Conservation (phyloP, 2,113 vertebrate species). For the Dicrurus megarhynchus region DNA sequence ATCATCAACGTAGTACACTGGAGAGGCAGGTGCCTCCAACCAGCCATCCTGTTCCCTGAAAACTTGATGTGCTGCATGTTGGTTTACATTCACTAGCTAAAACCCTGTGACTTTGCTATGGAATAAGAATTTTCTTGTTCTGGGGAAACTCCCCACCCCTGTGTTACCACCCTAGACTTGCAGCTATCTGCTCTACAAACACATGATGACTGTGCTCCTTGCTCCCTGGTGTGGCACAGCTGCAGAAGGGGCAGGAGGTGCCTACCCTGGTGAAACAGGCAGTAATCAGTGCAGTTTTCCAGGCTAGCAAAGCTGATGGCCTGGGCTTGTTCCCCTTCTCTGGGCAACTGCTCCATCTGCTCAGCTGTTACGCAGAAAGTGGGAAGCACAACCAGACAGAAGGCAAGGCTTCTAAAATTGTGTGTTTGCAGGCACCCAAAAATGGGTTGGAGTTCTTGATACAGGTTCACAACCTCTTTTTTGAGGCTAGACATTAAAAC, state of each 20-base stretch:
- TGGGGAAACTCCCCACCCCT: not conserved
- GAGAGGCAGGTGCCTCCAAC: not conserved
- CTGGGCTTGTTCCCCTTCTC: not conserved
- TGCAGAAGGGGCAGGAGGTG: not conserved
- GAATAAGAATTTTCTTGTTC: not conserved
- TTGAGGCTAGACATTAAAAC: not conserved
- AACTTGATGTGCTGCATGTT: not conserved
- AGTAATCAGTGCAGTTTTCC: not conserved
- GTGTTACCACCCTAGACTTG: not conserved
- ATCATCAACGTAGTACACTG: accelerated
- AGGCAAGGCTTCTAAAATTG: not conserved
- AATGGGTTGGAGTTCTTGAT: not conserved
- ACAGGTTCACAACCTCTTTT: not conserved
- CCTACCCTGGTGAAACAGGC: not conserved
- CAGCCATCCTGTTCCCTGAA: not conserved
- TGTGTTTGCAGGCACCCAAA: not conserved
- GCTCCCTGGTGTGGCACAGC: not conserved
- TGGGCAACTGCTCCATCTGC: not conserved
- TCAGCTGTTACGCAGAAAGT: not conserved
- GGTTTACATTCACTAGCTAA: not conserved
- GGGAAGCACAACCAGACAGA: not conserved
- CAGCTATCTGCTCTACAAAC: not conserved
- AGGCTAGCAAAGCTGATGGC: not conserved
- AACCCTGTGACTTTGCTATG: not conserved
- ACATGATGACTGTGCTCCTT: not conserved